Base-by-base conservation (phyloP, 2,888 invertebrate species). In the Macrophya annulata region DNA sequence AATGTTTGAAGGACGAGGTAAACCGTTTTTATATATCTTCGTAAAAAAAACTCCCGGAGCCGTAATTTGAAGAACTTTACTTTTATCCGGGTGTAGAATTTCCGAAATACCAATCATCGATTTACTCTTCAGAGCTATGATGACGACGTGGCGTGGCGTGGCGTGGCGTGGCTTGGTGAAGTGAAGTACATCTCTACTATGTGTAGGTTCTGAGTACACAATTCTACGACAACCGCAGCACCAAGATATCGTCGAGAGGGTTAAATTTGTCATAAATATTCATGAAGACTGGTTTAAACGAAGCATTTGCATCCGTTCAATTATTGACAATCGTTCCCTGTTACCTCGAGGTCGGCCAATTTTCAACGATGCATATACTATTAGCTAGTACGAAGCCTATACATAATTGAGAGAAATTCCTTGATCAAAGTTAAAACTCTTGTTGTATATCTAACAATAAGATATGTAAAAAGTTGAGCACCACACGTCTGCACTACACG, bases 221-320 rank as follows among this genome's bases (percentile, higher is more conserved):
- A 45, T 74, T 43, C 77, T 31, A 55, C 77, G 77, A 77, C 77
- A 55, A 77, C 74, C 43, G 12, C 51, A 55, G 8, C 81, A 21
- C 62, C 68, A 83, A 83, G 83, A 65, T 83, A 83, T 83, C 68
- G 48, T 4, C 68, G 65, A 68, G 31, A 51, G 83, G 68, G 48
- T 68, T 83, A 83, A 65, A 10, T 83, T 68, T 3, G 68, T 48
- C 10, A 37, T 83, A 71, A 83, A 83, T 83, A 83, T 83, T 83
- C 83, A 83, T 71, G 83, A 83, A 40, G 17, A 48, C 48, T 45
- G 83, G 83, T 83, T 74, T 68, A 71, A 71, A 83, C 83, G 68
- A 51, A 83, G 68, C 83, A 83, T 83, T 83, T 83, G 83, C 83
- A 83, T 83, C 71, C 71, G 48, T 51, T 83, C 83, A 83, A 83